Evolutionary conservation across 2,797 vertebrate genomes (phyloP).

Genomic region (Muraenolepis orangiensis): DNA sequence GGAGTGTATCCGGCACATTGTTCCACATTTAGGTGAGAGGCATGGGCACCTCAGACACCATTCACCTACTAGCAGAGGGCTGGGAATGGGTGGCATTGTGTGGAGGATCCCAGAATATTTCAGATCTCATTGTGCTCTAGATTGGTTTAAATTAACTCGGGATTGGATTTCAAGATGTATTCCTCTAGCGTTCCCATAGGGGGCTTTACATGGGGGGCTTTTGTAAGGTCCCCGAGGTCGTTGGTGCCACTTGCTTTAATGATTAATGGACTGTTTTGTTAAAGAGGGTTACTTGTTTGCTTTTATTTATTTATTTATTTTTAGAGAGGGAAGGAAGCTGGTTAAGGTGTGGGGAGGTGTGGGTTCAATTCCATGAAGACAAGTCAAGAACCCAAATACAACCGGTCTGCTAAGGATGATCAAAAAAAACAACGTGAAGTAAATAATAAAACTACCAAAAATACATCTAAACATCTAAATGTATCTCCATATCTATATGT

Average conservation of each 20-base stretch:
- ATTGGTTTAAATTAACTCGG: conserved; percentile 19
- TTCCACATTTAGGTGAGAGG: conserved; percentile 66
- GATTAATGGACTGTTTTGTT: conserved; percentile 50
- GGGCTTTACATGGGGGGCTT: conserved; percentile 24
- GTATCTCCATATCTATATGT: too few relatives aligned
- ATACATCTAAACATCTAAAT: too few relatives aligned
- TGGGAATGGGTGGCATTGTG: conserved; percentile 55
- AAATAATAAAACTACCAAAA: neutral
- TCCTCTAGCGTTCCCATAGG: conserved; percentile 30
- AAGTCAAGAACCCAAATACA: conserved; percentile 27
- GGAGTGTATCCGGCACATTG: conserved; percentile 61
- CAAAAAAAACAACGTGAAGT: neutral
- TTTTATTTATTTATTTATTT: too few relatives aligned
- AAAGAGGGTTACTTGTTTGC: conserved; percentile 42
- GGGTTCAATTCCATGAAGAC: conserved; percentile 35
- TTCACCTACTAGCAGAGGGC: conserved; percentile 54
- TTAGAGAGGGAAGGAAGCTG: conserved; percentile 30
- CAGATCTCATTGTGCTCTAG: conserved; percentile 22
- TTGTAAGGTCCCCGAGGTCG: conserved; percentile 34
- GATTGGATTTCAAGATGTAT: conserved; percentile 52
- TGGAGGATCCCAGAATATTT: neutral
- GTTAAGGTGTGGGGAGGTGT: conserved; percentile 8
- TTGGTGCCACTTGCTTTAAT: conserved; percentile 30
- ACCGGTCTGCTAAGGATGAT: neutral
- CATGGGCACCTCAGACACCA: conserved; percentile 38